Evolutionary conservation across 2,797 vertebrate genomes (phyloP), one percentile per base, ranked within the genome.

Genomic region (Peromyscus aztecus): DNA sequence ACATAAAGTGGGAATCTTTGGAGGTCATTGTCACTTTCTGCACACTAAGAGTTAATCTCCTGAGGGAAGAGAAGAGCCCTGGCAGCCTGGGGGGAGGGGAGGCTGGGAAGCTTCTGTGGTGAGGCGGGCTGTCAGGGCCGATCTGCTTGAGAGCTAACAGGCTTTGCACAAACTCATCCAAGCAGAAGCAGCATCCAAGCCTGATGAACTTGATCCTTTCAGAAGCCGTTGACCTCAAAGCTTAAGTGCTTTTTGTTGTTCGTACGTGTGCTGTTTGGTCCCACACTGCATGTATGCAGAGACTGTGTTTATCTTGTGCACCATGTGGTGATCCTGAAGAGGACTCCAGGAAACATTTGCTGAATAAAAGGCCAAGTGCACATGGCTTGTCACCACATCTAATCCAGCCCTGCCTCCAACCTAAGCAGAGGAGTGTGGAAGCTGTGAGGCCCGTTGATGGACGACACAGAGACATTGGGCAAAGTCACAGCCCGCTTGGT

Each of bases 171-270:
- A 55, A 83, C 65, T 94, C 92, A 80, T 61, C 61, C 55, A 91
- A 31, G 86, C 96, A 89, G 89, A 95, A 96, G 91, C 24, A 55
- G 90, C 80, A 94, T 46, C 84, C 90, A 80, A 46, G 89, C 61
- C 52, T 43, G 43, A 59, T 77, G 93, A 90, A 96, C 95, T 88
- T 92, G 85, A 89, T 82, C 95, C 59, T 34, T 71, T 83, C 82
- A 49, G 34, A 71, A 94, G 63, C 37, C 73, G 49, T 43, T 57
- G 55, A 49, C 0, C 23, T 82, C 81, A 85, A 63, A 29, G 59
- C 37, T 14, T 37, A 90, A 69, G 27, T 23, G 65, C 17, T 65
- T 65, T 3, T 24, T 29, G 27, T 82, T 95, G 27, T 49, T n/a
- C 67, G 0, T 43, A 43, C 76, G 5, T 92, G 59, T 82, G 59